These are phyloP conservation scores for Caenorhabditis tropicalis DNA, from an alignment of 1,140 invertebrate genomes.

Conservation along the genomic window DNA sequence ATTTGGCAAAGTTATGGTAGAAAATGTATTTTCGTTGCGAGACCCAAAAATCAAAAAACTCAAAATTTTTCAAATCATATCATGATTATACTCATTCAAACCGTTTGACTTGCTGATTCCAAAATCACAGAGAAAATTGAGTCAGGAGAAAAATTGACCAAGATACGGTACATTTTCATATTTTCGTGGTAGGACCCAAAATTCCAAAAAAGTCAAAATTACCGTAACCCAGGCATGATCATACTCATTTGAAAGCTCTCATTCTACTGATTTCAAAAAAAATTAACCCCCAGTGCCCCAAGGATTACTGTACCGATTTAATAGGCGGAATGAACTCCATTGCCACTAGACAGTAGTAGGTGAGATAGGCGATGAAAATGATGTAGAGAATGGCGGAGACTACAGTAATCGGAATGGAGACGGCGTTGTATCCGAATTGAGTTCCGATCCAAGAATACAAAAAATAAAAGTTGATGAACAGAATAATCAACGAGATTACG, in stretches of 20 bases:
- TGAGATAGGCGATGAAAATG: conserved; percentile 79
- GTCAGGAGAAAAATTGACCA: neutral
- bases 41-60: too few species aligned
- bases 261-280: too few species aligned
- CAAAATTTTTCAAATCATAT: too few species aligned
- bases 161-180: neutral
- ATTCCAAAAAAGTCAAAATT: too few species aligned
- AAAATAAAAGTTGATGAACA: conserved; percentile 84
- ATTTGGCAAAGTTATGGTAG: too few species aligned
- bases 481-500: conserved; percentile 77
- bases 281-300: too few species aligned
- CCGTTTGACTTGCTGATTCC: neutral
- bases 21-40: too few species aligned
- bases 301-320: neutral
- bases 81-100: neutral
- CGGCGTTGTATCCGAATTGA: conserved; percentile 72
- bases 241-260: too few species aligned
- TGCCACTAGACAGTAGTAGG: conserved; percentile 55
- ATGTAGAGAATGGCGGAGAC: conserved; percentile 78
- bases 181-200: too few species aligned
- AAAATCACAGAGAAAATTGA: neutral
- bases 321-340: conserved; percentile 51
- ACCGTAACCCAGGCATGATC: too few species aligned
- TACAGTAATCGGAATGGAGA: conserved; percentile 75
- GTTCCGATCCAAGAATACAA: conserved; percentile 77